Percentiles rank a stretch among this genome's conserved stretches.
Evolutionary conservation across 2,113 vertebrate species (phyloP).

Genomic region (Capra hircus): DNA sequence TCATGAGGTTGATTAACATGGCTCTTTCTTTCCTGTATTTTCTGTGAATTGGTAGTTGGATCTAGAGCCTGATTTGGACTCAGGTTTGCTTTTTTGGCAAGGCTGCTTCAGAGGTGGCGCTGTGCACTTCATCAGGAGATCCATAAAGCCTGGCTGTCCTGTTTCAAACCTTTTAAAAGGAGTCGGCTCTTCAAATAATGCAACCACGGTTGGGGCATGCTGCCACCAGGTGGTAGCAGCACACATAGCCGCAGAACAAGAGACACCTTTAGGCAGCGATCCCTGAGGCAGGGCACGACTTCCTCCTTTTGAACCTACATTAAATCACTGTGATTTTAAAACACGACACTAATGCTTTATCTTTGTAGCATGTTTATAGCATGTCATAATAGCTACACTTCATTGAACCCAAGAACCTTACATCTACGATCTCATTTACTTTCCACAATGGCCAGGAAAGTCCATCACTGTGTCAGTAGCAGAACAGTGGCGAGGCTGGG

Average conservation of each 20-base stretch:
- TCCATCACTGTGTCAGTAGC: not conserved
- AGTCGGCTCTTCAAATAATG: not conserved
- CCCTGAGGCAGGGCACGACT: too few species aligned
- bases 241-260: not conserved
- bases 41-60: not conserved
- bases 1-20: not conserved
- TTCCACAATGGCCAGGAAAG: not conserved
- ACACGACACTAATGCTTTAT: not conserved
- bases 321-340: not conserved
- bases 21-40: not conserved
- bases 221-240: constrained; percentile 61
- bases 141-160: not conserved
- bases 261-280: not conserved
- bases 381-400: not conserved
- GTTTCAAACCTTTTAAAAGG: not conserved
- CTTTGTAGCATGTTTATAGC: not conserved
- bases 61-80: not conserved
- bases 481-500: not conserved
- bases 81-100: not conserved
- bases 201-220: not conserved
- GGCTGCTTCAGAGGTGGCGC: not conserved
- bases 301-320: not conserved
- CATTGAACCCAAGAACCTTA: not conserved
- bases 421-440: not conserved
- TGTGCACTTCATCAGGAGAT: not conserved